Percentiles rank a stretch among this genome's conserved stretches.
These are phyloP conservation scores for Leptosomus discolor DNA, from an alignment of 2,113 vertebrate species.

Conservation along the genomic window DNA sequence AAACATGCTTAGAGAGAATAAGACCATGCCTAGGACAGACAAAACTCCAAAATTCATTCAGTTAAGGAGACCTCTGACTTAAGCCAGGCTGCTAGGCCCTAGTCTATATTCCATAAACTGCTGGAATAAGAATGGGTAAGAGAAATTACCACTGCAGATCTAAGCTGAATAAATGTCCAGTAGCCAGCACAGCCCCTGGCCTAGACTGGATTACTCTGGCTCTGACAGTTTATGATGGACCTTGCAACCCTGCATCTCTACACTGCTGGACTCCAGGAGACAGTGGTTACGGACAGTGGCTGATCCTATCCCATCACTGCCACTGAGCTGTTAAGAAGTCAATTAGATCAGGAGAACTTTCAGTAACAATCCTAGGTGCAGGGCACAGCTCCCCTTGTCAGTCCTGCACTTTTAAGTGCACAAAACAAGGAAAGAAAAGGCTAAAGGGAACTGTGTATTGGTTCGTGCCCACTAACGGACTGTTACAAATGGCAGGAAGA, in stretches of 20 bases:
- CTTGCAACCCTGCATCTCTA: neutral
- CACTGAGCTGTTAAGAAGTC: neutral
- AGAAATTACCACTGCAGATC: neutral
- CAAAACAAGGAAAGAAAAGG: neutral
- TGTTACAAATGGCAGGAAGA: neutral
- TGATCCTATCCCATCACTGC: neutral
- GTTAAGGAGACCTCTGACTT: neutral
- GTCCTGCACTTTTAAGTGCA: neutral
- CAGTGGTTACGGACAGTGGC: neutral
- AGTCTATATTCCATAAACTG: neutral
- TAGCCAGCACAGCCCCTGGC: neutral
- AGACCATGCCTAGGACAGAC: neutral
- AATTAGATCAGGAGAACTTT: neutral
- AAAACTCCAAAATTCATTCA: neutral
- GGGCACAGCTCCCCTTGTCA: neutral
- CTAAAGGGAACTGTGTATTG: neutral
- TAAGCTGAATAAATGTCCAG: neutral
- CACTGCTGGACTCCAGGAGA: neutral
- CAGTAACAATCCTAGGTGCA: neutral
- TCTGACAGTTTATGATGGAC: neutral
- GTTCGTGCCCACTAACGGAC: neutral
- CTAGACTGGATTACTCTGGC: neutral
- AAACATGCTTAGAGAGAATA: neutral
- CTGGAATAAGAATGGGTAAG: neutral
- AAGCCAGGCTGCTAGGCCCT: neutral